Percentiles rank a stretch among this genome's conserved stretches.
These are phyloP conservation scores for Okamejei kenojei DNA, from an alignment of 2,797 vertebrate genomes.

Conservation along the genomic window DNA sequence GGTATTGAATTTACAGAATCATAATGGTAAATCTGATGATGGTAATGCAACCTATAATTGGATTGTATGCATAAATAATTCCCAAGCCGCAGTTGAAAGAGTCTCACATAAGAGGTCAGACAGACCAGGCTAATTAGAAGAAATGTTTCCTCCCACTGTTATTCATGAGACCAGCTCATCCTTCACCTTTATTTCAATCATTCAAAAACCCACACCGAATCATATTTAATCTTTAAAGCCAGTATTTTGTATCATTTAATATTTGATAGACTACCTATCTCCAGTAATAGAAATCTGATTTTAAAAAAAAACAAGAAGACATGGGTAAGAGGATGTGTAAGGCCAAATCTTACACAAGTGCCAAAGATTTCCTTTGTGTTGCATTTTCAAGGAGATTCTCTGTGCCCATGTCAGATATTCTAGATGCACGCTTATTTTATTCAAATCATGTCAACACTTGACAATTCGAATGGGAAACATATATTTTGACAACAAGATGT, in stretches of 20 bases:
- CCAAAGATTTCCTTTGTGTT: background rate
- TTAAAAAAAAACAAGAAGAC: background rate
- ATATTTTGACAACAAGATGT: background rate
- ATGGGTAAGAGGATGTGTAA: background rate
- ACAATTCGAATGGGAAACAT: background rate
- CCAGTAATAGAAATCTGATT: background rate
- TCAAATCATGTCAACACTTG: background rate
- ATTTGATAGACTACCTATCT: background rate
- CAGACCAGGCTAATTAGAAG: background rate
- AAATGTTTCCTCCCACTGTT: background rate
- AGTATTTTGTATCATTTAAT: conserved; percentile 9
- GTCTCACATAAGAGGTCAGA: background rate
- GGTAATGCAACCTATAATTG: background rate
- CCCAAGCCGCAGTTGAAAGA: background rate
- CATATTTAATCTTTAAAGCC: background rate
- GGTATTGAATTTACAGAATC: background rate
- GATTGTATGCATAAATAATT: background rate
- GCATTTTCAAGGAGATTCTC: background rate
- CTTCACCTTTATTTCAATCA: background rate
- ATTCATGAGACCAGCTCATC: background rate
- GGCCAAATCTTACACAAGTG: background rate
- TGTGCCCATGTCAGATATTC: background rate
- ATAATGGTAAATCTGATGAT: background rate
- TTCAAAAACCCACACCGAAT: background rate
- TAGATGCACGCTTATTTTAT: background rate